Evolutionary conservation across 2,888 invertebrate genomes (phyloP), one percentile per base, ranked within the genome.

Genomic region (Thera obeliscata): DNA sequence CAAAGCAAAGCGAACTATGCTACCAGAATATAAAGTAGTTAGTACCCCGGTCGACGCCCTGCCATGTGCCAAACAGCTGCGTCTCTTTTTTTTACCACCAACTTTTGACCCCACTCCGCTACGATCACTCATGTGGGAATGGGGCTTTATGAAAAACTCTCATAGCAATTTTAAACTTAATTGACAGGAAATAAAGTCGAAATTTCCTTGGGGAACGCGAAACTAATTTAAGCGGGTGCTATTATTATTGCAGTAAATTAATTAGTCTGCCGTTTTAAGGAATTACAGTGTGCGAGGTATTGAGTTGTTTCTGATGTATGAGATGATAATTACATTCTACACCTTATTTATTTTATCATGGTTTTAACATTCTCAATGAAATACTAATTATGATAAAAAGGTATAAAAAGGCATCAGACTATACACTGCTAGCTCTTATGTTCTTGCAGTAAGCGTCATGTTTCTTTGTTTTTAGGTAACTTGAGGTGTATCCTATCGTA

Each of bases 101-200:
- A 91, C 89, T 89, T 91, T 87, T 92, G 91, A 92, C 91, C 91
- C 91, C 91, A 87, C 91, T 89, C 87, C 85, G 84, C 83, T 81
- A 77, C 87, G 87, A 91, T 91, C 89, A 87, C 84, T 91, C 92
- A 91, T 92, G 88, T 90, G 92, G 90, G 91, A 92, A 92, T 89
- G 83, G 82, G 79, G 84, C 88, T 87, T 85, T 85, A 81, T 79
- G 61, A 76, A 73, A 74, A 80, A 81, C 79, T 77, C 79, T 76
- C 81, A 75, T 77, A 73, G 81, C 82, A 86, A 86, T 87, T 87
- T 86, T 77, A 81, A 83, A 82, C 86, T 80, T 85, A 85, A 81
- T 75, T 59, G 57, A 74, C 72, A 69, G 57, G 60, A 38, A 55
- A 71, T 81, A 87, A 74, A 81, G 81, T 78, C 76, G 72, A 73